These are phyloP conservation scores for Botrylloides violaceus DNA, from an alignment of 23 tunicate species.

Conservation along the genomic window DNA sequence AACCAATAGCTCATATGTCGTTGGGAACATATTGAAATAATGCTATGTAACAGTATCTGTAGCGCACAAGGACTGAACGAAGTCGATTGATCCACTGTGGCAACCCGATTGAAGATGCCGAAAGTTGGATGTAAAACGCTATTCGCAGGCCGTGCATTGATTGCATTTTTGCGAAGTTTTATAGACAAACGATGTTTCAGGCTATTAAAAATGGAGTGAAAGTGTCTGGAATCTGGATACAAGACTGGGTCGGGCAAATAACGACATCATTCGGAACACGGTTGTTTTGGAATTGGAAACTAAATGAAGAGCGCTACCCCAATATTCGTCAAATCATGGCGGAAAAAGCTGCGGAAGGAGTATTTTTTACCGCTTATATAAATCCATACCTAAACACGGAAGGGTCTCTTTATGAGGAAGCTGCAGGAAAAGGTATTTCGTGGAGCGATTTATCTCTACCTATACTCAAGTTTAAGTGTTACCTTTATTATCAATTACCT, in stretches of 20 bases:
- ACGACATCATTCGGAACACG: conserved; percentile 34
- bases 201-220: conserved; percentile 1
- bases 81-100: too few relatives aligned
- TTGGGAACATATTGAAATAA: too few relatives aligned
- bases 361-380: conserved; percentile 27
- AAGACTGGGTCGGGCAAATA: conserved; percentile 38
- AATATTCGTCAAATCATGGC: conserved; percentile 14
- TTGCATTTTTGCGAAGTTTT: too few relatives aligned
- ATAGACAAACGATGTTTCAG: neutral
- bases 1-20: too few relatives aligned
- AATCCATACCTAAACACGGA: conserved; percentile 28
- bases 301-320: conserved; percentile 26
- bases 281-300: conserved; percentile 41
- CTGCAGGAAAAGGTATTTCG: neutral
- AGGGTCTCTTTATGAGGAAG: conserved; percentile 11
- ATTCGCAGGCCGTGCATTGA: too few relatives aligned
- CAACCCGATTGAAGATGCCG: too few relatives aligned
- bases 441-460: neutral
- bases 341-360: conserved; percentile 37
- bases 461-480: neutral
- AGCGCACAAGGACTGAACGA: too few relatives aligned
- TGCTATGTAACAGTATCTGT: too few relatives aligned
- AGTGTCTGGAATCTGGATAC: conserved; percentile 22
- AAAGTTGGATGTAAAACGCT: too few relatives aligned
- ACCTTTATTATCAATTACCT: neutral